These are phyloP conservation scores for Sinocyclocheilus grahami DNA, from an alignment of 2,113 vertebrate species.

Conservation along the genomic window DNA sequence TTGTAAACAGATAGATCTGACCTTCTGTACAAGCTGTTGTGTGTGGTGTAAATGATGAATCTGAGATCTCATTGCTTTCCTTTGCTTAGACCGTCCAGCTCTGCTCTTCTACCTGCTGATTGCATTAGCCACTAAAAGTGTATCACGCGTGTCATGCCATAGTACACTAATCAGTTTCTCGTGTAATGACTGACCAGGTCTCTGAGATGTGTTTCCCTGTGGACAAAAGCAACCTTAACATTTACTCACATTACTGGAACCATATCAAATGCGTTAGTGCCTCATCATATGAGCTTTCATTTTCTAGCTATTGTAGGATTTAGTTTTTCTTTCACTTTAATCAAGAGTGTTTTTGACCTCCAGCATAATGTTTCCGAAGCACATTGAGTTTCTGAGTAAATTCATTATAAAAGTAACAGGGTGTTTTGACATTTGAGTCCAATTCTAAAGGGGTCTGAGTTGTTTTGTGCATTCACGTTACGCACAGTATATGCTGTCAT, in stretches of 20 bases:
- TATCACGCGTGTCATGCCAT: constrained; percentile 43
- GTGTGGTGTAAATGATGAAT: background rate
- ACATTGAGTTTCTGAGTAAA: background rate
- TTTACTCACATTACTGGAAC: background rate
- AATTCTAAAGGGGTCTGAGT: background rate
- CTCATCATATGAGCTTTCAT: background rate
- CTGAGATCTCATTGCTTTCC: background rate
- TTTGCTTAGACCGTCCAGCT: background rate
- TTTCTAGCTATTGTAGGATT: background rate
- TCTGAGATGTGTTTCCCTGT: constrained; percentile 4
- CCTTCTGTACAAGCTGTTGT: background rate
- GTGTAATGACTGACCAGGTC: constrained; percentile 37
- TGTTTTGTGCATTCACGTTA: background rate
- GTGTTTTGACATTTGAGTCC: background rate
- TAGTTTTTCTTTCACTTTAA: background rate
- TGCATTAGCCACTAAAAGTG: constrained; percentile 24
- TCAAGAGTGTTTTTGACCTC: background rate
- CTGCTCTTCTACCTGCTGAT: constrained; percentile 18
- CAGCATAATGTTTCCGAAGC: background rate
- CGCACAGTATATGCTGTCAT: background rate
- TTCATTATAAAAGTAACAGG: background rate
- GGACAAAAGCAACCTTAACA: constrained; percentile 2
- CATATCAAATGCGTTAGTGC: constrained; percentile 2
- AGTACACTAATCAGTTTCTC: constrained; percentile 44
- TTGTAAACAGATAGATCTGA: background rate